Evolutionary conservation across 1,140 invertebrate genomes (phyloP), one percentile per base, ranked within the genome.

Genomic region (Druon quercuslanigerum): DNA sequence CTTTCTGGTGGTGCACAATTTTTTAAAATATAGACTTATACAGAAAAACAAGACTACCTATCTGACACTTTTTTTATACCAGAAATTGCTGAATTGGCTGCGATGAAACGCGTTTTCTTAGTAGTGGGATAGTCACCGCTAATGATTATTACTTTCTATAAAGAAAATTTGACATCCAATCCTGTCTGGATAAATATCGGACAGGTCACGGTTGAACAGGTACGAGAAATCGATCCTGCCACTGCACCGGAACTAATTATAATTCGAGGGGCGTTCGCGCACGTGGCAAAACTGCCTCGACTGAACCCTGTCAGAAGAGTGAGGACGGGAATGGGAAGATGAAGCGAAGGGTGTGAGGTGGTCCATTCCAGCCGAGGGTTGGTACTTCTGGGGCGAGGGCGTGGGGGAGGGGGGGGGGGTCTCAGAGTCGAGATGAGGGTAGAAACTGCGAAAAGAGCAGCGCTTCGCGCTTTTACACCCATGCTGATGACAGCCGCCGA

Each of bases 261-360:
- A 81, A 87, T 87, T 85, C 85, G 82, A 79, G 74, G 73, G 79
- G 82, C 79, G 82, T 86, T 75, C 82, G 82, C 76, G 81, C 82
- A 83, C 85, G 80, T 87, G 82, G 82, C 82, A 80, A 84, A 85
- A 84, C 82, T 83, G 75, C 66, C 57, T 74, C 73, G 76, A 82
- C 77, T 56, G 81, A 77, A 76, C 72, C 46, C 75, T 60, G 73
- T 46, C 60, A 66, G 25, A 66, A 46, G 9, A 46, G 40, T 46
- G 40, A 9, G 16, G 9, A n/a, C 9, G 60, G 33, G 25, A 16
- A 66, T 40, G 60, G 33, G 60, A 66, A 40, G 60, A 60, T 33
- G 25, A 33, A 60, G 57, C 14, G 57, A n/a, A 66, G 33, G 60
- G 60, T 66, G 20, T 66, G 25, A n/a, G 60, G 25, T 66, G 60